Evolutionary conservation across 2,113 vertebrate species (phyloP), one percentile per base, ranked within the genome.

Genomic region (Aix galericulata): DNA sequence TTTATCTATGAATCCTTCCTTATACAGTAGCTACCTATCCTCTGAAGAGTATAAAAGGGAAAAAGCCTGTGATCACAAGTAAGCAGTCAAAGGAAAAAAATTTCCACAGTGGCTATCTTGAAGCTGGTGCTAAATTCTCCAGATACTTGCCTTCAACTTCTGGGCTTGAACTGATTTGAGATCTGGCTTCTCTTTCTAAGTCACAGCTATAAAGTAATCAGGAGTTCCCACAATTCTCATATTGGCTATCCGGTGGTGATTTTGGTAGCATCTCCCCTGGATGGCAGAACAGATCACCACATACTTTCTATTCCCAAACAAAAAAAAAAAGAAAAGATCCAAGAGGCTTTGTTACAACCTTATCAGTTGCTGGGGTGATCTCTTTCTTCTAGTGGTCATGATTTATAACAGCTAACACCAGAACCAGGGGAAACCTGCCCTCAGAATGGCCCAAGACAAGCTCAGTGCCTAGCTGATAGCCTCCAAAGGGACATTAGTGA

Each of bases 371-470:
- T 32, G 16, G 22, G 36, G 17, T 27, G 42, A 50, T 34, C 69
- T 66, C 9, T 42, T 38, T 3, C 0, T 29, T 38, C 52, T 56
- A 38, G 17, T 2, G 12, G 12, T 38, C 3, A 0, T 8, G 44
- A 29, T 55, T 89, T 56, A 17, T 4, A 36, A 9, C 25, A 46
- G 64, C 55, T 31, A 56, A 26, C 2, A 5, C 11, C 42, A 83
- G 53, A 52, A 44, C 48, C 4, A 18, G 23, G 12, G 20, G 58
- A 82, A 59, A 53, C 17, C 2, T 13, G n/a, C n/a, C 53, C 46
- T 66, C 18, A 50, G 34, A 36, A 68, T 34, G 11, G 14, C 17
- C n/a, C 0, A 0, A 53, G 81, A 62, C 29, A 44, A 63, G n/a
- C 44, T 68, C 32, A 1, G 2, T 15, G 48, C 40, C 58, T 29